Conservation (phyloP, 92 coral and sea anemone species). For the Phenganax marumi region DNA sequence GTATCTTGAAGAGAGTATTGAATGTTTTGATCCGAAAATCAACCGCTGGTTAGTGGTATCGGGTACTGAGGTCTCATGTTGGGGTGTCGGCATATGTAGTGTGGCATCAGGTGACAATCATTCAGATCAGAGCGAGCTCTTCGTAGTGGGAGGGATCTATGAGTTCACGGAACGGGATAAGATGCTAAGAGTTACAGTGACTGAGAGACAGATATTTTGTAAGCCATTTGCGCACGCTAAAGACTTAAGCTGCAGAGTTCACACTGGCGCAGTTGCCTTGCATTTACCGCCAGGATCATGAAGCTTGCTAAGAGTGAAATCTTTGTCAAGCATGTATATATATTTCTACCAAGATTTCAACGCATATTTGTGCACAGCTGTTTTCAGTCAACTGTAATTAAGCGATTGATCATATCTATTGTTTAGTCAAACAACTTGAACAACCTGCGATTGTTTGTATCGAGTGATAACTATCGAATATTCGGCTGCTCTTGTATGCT, state of each 20-base stretch:
- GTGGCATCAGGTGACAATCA: constrained; percentile 10
- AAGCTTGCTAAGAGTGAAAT: neutral
- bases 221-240: constrained; percentile 26
- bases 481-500: neutral
- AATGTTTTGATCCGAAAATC: constrained; percentile 57
- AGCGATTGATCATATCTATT: neutral
- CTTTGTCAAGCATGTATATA: neutral
- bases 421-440: neutral
- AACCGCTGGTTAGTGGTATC: constrained; percentile 63
- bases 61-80: constrained; percentile 47
- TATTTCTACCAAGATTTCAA: neutral
- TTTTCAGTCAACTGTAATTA: neutral
- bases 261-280: constrained; percentile 32
- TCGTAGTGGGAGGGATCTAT: constrained; percentile 42
- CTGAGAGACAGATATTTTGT: constrained; percentile 38
- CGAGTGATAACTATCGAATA: neutral
- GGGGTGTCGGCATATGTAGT: constrained; percentile 44
- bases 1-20: constrained; percentile 61
- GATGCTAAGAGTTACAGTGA: constrained; percentile 30
- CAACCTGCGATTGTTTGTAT: neutral
- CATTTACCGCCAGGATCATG: constrained; percentile 13
- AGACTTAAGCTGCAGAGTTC: constrained; percentile 29
- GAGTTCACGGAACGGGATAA: constrained; percentile 41
- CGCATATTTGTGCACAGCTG: neutral
- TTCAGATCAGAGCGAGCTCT: constrained; percentile 32